Base-by-base conservation (phyloP, 2,113 vertebrate species). In the Burhinus bistriatus region DNA sequence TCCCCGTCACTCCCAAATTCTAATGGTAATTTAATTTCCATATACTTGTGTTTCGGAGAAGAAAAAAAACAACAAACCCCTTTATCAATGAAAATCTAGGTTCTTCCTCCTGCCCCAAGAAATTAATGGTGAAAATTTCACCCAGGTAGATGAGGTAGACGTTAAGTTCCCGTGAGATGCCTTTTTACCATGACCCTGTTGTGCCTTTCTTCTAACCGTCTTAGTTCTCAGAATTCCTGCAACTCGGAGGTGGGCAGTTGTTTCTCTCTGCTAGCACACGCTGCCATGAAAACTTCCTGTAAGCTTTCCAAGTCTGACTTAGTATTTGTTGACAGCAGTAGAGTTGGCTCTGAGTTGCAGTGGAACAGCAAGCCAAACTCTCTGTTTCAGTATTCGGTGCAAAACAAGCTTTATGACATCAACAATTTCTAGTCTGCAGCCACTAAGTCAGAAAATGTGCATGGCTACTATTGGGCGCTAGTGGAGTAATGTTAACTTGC, bases 381-480 rank as follows among this genome's bases (percentile, higher is more conserved):
- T 44, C 57, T 57, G 18, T 29, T 82, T 59, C 38, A 19, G n/a
- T 52, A 10, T 18, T 2, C 5, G 38, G 40, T 71, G 36, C 54
- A 92, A 64, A 91, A 78, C 65, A 78, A 54, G 7, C 23, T 68
- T 87, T 40, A 6, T 44, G 61, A 36, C 73, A n/a, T 45, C 57
- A 79, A 21, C 4, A 16, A 0, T 6, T 32, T 58, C 82, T 72
- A 65, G 81, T 66, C 81, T 76, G 73, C 61, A 71, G 69, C 26
- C 26, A 4, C 51, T 1, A 9, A 44, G 70, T 47, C 66, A 68
- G 73, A 58, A 40, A 40, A 40, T 12, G 19, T 49, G 34, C 12
- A 0, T 9, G 4, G 72, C 55, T 66, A 3, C 72, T 62, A 0
- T 8, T 9, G 3, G 64, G 65, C 70, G 5, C 51, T 3, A 2